These are phyloP conservation scores for Chrysolina americana DNA, from an alignment of 2,888 invertebrate species.

Conservation along the genomic window DNA sequence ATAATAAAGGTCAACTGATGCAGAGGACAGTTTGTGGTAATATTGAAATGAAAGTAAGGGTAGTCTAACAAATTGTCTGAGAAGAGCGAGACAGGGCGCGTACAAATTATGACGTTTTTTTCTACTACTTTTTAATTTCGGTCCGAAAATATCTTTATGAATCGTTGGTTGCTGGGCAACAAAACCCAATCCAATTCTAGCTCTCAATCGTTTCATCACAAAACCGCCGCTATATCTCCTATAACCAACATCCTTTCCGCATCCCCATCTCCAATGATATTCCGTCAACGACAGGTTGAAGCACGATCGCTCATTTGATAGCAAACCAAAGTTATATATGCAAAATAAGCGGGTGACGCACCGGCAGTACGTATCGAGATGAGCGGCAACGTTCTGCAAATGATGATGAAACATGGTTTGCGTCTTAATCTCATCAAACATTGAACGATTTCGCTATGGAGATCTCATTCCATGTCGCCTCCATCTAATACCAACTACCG, in stretches of 20 bases:
- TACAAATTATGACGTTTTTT: too few relatives aligned
- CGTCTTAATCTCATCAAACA: constrained; percentile 70
- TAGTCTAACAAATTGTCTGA: too few relatives aligned
- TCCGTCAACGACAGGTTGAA: constrained; percentile 25
- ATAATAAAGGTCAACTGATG: too few relatives aligned
- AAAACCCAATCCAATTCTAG: too few relatives aligned
- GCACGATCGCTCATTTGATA: constrained; percentile 46
- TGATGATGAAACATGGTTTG: constrained; percentile 69
- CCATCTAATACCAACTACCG: constrained; percentile 48
- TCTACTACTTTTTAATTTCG: too few relatives aligned
- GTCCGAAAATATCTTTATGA: too few relatives aligned
- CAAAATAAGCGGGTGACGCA: constrained; percentile 51
- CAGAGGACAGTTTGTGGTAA: too few relatives aligned
- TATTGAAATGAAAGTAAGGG: too few relatives aligned
- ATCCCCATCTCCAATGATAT: constrained; percentile 3
- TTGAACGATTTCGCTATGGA: constrained; percentile 57
- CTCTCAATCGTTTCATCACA: too few relatives aligned
- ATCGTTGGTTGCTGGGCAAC: too few relatives aligned
- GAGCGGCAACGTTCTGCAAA: constrained; percentile 51
- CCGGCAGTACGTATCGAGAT: constrained; percentile 49
- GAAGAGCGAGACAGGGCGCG: too few relatives aligned
- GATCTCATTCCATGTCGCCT: constrained; percentile 43
- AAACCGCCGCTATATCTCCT: neutral
- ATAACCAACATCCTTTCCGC: neutral
- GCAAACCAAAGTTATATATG: constrained; percentile 52